These are phyloP conservation scores for Epistrophella euchroma DNA, from an alignment of 2,888 invertebrate genomes.

Conservation along the genomic window DNA sequence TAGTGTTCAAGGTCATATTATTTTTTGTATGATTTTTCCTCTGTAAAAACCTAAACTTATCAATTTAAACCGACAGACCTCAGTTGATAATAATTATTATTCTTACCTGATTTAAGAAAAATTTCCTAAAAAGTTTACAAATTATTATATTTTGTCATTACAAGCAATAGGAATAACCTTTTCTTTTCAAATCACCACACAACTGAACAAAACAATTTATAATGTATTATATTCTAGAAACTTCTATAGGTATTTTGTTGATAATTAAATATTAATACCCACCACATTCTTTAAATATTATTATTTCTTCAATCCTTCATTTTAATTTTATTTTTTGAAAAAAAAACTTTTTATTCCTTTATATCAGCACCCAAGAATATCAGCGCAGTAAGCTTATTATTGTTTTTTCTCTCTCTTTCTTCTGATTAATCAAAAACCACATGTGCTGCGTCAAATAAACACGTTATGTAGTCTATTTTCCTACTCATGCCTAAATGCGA, in stretches of 20 bases:
- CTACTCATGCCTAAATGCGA: conserved; percentile 17
- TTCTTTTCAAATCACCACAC: neutral
- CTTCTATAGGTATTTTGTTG: neutral
- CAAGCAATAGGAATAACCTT: neutral
- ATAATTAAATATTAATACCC: neutral
- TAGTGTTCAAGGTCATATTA: conserved; percentile 5
- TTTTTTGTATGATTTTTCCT: neutral
- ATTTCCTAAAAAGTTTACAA: neutral
- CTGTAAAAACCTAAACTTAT: neutral
- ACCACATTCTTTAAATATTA: neutral
- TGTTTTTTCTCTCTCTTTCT: conserved; percentile 9
- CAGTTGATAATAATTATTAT: neutral
- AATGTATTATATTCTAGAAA: neutral
- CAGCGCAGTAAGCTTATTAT: conserved; percentile 1
- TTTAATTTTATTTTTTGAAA: neutral
- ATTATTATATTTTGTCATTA: neutral
- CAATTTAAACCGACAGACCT: neutral
- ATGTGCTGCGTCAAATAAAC: conserved; percentile 21
- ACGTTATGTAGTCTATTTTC: conserved; percentile 14
- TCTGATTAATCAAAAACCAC: conserved; percentile 39
- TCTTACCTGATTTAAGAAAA: neutral
- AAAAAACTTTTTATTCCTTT: neutral
- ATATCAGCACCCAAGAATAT: neutral
- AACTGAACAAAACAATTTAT: neutral
- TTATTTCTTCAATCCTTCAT: neutral